Base-by-base conservation (phyloP, 2,113 vertebrate genomes). In the Clarias batrachus region DNA sequence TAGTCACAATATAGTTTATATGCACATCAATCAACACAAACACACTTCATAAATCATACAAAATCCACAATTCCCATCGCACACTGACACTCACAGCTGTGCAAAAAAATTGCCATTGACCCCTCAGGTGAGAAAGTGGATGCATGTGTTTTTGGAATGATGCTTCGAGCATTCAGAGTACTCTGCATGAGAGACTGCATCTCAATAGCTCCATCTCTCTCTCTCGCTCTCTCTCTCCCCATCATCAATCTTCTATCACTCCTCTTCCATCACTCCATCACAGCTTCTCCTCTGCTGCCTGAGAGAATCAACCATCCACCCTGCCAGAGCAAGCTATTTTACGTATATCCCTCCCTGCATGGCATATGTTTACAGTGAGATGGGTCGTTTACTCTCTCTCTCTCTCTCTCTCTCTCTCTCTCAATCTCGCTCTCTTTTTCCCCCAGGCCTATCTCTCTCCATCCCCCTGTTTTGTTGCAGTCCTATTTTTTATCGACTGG, bases 241-340 rank as follows among this genome's bases (percentile, higher is more conserved):
- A 68, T 84, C 87, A 54, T 88, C 74, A 37, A 23, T 71, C 89
- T 70, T 81, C 90, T 81, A 89, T 90, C 87, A 87, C 87, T 91
- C 85, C 87, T 71, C 89, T 70, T 81, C 90, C 83, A 89, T 90
- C 87, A 87, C 87, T 91, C 85, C 87, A 77, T 91, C 87, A 86
- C 62, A 89, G 85, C 78, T 86, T 89, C 59, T 86, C 27, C 33
- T 81, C 77, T 76, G 56, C 66, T 78, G 87, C 52, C 63, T 48
- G 41, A 84, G 52, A 54, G 62, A 89, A 77, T 70, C 41, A 86
- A 79, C 16, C 82, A 79, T 78, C 74, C 66, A 79, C 86, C 83
- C 89, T 56, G 70, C 80, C 56, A 86, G 80, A 30, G 77, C 37
- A 80, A 77, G 54, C 41, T 77, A 60, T 63, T 60, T 87, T 79